Percentiles rank a stretch among this genome's conserved stretches.
Conservation (phyloP, 1,140 invertebrate genomes). For the Hyles vespertilio region DNA sequence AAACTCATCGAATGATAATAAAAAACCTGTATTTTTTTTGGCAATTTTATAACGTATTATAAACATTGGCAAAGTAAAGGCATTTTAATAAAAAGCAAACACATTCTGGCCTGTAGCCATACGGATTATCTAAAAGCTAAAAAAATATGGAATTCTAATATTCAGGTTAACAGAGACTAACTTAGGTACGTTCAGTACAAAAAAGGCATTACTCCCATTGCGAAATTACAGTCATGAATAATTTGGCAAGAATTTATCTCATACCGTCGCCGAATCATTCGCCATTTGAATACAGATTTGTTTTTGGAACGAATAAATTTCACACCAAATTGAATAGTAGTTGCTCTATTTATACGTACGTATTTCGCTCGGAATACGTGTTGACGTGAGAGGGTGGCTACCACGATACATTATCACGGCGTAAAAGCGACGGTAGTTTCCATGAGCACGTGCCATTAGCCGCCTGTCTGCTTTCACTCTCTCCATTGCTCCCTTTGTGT, state of each 20-base stretch:
- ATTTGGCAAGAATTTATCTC: conserved; percentile 2
- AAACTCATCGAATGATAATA: no score
- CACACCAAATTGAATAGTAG: conserved; percentile 7
- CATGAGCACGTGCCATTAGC: conserved; percentile 44
- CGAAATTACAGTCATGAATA: conserved; percentile 2
- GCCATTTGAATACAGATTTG: conserved; percentile 5
- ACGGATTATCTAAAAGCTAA: not conserved
- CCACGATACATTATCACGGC: conserved; percentile 21
- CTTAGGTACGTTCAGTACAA: no score
- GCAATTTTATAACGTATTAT: no score
- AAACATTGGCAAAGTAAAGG: no score
- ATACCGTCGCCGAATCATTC: conserved; percentile 1
- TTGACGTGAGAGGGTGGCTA: conserved; percentile 1
- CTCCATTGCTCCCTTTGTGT: conserved; percentile 44
- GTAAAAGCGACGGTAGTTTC: conserved; percentile 41
- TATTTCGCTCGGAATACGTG: not conserved
- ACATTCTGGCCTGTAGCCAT: not conserved
- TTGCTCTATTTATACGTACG: not conserved
- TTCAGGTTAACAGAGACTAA: no score
- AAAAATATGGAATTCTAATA: no score
- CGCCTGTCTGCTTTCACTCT: conserved; percentile 24
- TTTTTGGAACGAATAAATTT: conserved; percentile 14
- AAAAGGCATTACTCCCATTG: no score
- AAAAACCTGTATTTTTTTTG: no score
- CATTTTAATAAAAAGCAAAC: no score